phyloP scores from a whole-genome alignment of 2,888 invertebrate genomes.

The Volucella inanis region DNA sequence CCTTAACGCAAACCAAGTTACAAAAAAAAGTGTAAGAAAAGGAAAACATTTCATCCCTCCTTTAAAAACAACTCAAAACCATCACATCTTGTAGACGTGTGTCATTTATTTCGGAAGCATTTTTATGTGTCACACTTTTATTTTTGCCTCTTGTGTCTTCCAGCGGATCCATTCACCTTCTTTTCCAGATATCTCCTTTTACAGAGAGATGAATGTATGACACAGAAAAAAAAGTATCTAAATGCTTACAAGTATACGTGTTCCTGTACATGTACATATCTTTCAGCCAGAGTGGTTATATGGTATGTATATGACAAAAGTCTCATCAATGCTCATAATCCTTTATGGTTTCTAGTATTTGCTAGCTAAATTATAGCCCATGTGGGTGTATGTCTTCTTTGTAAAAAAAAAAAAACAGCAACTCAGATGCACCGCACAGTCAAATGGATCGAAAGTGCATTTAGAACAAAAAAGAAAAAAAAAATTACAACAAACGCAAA shows the following conservation, averaged over 20 bases:
- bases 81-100: slow-evolving; percentile 59
- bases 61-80: slow-evolving; percentile 52
- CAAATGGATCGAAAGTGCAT: slow-evolving; percentile 32
- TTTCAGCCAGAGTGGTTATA: slow-evolving; percentile 9
- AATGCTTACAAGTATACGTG: slow-evolving; percentile 15
- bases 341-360: slow-evolving; percentile 35
- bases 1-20: too few species aligned
- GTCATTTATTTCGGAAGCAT: slow-evolving; percentile 63
- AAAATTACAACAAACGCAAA: background rate
- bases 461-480: background rate
- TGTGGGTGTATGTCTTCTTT: slow-evolving; percentile 18
- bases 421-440: background rate
- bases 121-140: slow-evolving; percentile 41
- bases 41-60: slow-evolving; percentile 12
- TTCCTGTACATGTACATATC: too few species aligned
- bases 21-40: too few species aligned
- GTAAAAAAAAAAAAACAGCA: background rate
- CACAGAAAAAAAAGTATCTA: slow-evolving; percentile 16
- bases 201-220: background rate
- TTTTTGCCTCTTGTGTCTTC: slow-evolving; percentile 15
- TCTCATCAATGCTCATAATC: slow-evolving; percentile 37
- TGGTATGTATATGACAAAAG: slow-evolving; percentile 12
- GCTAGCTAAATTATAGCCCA: slow-evolving; percentile 3
- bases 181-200: background rate
- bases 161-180: background rate